phyloP scores from a whole-genome alignment of 2,888 invertebrate species.

The Caenorhabditis parvicauda region DNA sequence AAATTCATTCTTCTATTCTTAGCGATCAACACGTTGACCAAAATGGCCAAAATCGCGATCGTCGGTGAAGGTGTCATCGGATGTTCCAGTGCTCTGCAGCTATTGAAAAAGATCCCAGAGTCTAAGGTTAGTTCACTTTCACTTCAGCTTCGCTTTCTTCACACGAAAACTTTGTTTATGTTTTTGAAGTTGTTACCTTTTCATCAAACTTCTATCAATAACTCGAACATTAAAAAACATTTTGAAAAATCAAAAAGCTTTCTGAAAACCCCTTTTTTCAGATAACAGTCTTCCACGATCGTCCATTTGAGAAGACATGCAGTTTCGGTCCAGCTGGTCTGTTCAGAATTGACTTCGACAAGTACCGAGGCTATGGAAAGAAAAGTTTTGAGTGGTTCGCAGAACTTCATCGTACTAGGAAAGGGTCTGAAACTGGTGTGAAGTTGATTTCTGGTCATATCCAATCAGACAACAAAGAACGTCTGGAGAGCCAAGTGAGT shows the following conservation, averaged over 20 bases:
- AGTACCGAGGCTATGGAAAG: slow-evolving; percentile 43
- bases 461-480: slow-evolving; percentile 49
- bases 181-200: neutral
- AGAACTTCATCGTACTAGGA: slow-evolving; percentile 32
- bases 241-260: neutral
- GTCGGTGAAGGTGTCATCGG: slow-evolving; percentile 58
- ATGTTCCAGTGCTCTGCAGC: slow-evolving; percentile 44
- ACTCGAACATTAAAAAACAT: slow-evolving; percentile 1
- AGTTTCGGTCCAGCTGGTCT: slow-evolving; percentile 58
- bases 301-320: slow-evolving; percentile 48
- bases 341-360: slow-evolving; percentile 49
- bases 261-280: slow-evolving; percentile 5
- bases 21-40: no score
- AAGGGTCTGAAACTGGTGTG: slow-evolving; percentile 49
- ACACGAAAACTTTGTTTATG: neutral
- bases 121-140: slow-evolving; percentile 16
- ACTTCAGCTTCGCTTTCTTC: neutral
- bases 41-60: slow-evolving; percentile 38
- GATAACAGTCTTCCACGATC: slow-evolving; percentile 46
- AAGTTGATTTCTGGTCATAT: slow-evolving; percentile 58
- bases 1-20: no score
- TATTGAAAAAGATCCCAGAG: slow-evolving; percentile 38
- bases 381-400: slow-evolving; percentile 50
- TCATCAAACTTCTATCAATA: neutral
- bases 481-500: slow-evolving; percentile 37